Evolutionary conservation across 2,797 vertebrate species (phyloP).

Genomic region (Lacerta viridis): DNA sequence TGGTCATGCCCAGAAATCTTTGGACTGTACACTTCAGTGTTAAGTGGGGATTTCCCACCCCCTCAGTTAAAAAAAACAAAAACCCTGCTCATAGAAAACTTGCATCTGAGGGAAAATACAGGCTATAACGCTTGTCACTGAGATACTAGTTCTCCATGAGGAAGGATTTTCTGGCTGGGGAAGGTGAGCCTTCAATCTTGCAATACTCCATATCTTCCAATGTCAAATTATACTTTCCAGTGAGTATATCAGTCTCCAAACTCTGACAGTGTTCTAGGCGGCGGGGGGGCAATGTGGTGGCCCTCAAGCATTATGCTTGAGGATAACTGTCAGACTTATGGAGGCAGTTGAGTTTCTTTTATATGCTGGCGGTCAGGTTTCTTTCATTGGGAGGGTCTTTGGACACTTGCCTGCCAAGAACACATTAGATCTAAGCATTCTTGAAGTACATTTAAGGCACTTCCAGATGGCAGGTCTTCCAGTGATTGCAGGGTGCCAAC

Average conservation of each 20-base stretch:
- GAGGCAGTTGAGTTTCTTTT: background rate
- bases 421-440: background rate
- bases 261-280: background rate
- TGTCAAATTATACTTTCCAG: background rate
- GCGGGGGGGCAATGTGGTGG: no score
- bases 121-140: background rate
- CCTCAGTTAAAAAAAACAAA: background rate
- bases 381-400: background rate
- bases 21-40: background rate
- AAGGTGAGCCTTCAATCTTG: background rate
- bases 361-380: no score
- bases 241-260: background rate
- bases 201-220: background rate
- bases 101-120: background rate
- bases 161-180: background rate
- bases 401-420: background rate
- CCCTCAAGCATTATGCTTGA: background rate
- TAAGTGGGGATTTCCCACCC: background rate
- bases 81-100: background rate
- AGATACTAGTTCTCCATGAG: background rate
- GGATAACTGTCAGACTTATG: background rate
- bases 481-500: background rate
- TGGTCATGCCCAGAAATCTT: background rate
- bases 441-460: conserved; percentile 10
- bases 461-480: background rate